Percentiles rank a stretch among this genome's conserved stretches.
These are phyloP conservation scores for Bradypus variegatus DNA, from an alignment of 2,797 vertebrate species.

Conservation along the genomic window DNA sequence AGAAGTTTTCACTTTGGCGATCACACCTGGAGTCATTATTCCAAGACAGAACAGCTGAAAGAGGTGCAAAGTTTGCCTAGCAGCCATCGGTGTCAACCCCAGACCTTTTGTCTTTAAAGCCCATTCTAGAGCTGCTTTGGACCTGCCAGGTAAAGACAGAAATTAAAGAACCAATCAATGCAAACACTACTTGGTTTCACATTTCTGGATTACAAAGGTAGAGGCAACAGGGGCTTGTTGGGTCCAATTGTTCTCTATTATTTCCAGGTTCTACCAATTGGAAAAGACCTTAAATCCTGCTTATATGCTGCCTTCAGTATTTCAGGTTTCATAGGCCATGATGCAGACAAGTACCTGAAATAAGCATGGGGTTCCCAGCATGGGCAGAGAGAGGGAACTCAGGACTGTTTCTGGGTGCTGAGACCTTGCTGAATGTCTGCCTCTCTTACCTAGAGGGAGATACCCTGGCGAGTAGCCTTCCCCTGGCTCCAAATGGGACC, in stretches of 20 bases:
- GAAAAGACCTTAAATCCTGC: neutral
- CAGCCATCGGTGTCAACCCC: neutral
- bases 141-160: fast-evolving
- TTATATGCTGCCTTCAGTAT: neutral
- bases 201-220: neutral
- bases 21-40: neutral
- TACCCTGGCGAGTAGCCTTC: too few relatives aligned
- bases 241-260: neutral
- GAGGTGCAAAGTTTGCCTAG: neutral
- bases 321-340: neutral
- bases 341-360: neutral
- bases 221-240: neutral
- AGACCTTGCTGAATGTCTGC: neutral
- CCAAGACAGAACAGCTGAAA: neutral
- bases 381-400: neutral
- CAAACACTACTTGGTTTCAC: neutral
- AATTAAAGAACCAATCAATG: neutral
- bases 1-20: neutral
- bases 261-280: neutral
- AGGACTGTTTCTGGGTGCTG: neutral
- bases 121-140: neutral
- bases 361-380: neutral
- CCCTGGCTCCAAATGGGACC: neutral
- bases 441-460: neutral
- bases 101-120: neutral